Evolutionary conservation across 2,797 vertebrate species (phyloP), one percentile per base, ranked within the genome.

Genomic region (Pyrocephalus nanus): DNA sequence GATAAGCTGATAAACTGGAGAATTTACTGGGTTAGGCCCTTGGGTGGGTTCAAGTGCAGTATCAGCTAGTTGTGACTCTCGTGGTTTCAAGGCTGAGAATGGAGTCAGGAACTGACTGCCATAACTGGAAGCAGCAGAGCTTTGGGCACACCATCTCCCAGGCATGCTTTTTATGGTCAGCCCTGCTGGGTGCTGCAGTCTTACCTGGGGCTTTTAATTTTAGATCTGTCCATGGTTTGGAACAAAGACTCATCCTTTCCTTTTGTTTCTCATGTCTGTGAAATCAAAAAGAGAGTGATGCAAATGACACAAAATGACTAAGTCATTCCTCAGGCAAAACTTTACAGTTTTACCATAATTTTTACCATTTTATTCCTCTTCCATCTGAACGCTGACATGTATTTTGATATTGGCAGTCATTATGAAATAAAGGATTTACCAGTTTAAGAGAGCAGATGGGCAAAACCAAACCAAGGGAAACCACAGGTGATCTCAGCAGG

Each of bases 51-150:
- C 65, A 69, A 54, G 54, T 21, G 5, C 17, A 36, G 2, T 2
- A 32, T 48, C 32, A 74, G 26, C 36, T 53, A 4, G 23, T 30
- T 69, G 38, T 66, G 54, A 48, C 16, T 73, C 42, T 22, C 17
- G 14, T 5, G 12, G n/a, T 82, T 38, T 67, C 19, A 8, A 17
- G 50, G 20, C 32, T 80, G 65, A 76, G 58, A 18, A 65, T 9
- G 7, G 38, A 16, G 23, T 38, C 0, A 0, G 27, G 47, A n/a
- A 32, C 15, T 23, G 29, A 18, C 12, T 50, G 43, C 66, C 4
- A 0, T 58, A 55, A 48, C 9, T 19, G 48, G 38, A 32, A 69
- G 16, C 10, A 61, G 4, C 29, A 45, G 55, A 69, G 22, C n/a
- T 84, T 71, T 84, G 80, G 53, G 65, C 34, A 53, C 65, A 7